These are phyloP conservation scores for Tetramorium simillimum DNA, from an alignment of 1,140 invertebrate genomes.

Conservation along the genomic window DNA sequence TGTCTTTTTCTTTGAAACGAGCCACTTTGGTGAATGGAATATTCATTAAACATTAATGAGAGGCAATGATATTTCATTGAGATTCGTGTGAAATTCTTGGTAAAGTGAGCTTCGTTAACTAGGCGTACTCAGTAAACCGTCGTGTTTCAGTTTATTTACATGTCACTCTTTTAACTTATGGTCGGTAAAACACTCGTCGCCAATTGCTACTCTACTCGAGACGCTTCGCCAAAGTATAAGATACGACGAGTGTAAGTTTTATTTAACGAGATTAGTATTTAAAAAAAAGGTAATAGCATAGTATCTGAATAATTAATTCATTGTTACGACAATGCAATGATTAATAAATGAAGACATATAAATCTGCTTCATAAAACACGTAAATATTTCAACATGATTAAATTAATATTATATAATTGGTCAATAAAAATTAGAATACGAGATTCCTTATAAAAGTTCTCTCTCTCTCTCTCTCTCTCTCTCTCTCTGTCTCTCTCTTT, in stretches of 20 bases:
- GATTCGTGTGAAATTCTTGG: slow-evolving; percentile 32
- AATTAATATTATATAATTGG: too few relatives aligned
- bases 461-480: too few relatives aligned
- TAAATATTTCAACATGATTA: neutral
- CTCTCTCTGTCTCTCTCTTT: too few relatives aligned
- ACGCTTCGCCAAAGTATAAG: slow-evolving; percentile 69
- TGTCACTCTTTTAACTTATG: slow-evolving; percentile 71
- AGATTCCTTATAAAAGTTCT: too few relatives aligned
- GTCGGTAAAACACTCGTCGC: slow-evolving; percentile 78
- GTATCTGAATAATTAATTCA: slow-evolving; percentile 47
- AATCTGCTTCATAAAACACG: neutral
- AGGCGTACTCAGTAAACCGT: slow-evolving; percentile 56
- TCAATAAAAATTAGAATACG: too few relatives aligned
- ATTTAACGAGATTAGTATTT: slow-evolving; percentile 66
- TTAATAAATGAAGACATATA: slow-evolving; percentile 32
- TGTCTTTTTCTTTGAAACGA: neutral
- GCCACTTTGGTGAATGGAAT: neutral
- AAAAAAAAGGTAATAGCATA: slow-evolving; percentile 21
- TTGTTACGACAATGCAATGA: neutral
- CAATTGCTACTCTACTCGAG: slow-evolving; percentile 66
- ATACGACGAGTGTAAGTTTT: slow-evolving; percentile 63
- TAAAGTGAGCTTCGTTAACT: slow-evolving; percentile 6
- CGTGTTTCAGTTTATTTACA: slow-evolving; percentile 77
- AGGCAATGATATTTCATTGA: slow-evolving; percentile 20
- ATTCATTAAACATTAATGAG: neutral